Percentiles rank a stretch among this genome's conserved stretches.
Conservation (phyloP, 2,888 invertebrate genomes). For the Plagiodera versicolora region DNA sequence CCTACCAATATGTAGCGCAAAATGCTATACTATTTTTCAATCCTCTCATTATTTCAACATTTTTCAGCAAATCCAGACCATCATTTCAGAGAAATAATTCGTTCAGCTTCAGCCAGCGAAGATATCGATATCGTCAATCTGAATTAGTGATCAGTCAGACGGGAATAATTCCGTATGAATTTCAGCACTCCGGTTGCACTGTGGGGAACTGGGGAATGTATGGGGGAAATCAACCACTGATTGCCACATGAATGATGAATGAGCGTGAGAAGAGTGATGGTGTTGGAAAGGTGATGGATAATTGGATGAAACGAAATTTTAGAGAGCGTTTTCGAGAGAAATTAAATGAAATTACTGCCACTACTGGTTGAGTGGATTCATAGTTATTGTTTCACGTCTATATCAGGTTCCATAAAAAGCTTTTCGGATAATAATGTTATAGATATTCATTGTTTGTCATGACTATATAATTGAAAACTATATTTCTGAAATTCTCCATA, state of each 20-base stretch:
- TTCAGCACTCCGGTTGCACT: conserved; percentile 14
- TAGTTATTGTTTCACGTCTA: too few species aligned
- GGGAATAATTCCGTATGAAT: conserved; percentile 19
- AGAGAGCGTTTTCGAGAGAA: too few species aligned
- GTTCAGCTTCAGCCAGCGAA: background rate
- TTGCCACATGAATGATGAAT: conserved; percentile 23
- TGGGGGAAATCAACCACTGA: conserved; percentile 21
- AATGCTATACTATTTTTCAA: too few species aligned
- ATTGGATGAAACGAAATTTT: background rate
- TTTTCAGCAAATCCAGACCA: background rate
- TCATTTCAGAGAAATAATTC: background rate
- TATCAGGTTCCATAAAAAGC: too few species aligned
- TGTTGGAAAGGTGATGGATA: conserved; percentile 3
- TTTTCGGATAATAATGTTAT: too few species aligned
- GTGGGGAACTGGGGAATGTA: conserved; percentile 8
- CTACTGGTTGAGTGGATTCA: too few species aligned
- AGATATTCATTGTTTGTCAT: too few species aligned
- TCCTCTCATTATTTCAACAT: background rate
- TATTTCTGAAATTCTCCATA: too few species aligned
- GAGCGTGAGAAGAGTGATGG: conserved; percentile 3
- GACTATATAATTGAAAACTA: too few species aligned
- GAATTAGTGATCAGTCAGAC: conserved; percentile 24
- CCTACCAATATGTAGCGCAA: too few species aligned
- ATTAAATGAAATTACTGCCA: too few species aligned
- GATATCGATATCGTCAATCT: conserved; percentile 16